Base-by-base conservation (phyloP, 2,113 vertebrate species). In the Pygoscelis adeliae region DNA sequence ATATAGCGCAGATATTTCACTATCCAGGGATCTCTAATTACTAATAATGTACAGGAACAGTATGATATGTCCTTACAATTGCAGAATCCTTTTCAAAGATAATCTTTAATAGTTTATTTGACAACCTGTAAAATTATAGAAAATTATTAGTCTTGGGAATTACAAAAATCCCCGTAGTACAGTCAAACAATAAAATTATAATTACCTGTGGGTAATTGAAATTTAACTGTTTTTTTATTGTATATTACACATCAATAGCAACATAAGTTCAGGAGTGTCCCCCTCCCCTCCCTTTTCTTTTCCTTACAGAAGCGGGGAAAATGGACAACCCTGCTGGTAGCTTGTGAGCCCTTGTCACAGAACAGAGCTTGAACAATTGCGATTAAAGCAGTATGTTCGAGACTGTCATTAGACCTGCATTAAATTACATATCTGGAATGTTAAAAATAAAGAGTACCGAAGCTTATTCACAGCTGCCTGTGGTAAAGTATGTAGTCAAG, bases 21-120 rank as follows among this genome's bases (percentile, higher is more conserved):
- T 98, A 98, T 98, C 98, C 98, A 96, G 98, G 98, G 98, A 98
- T 98, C 98, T 98, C 98, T 98, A 98, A 98, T 98, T 98, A 98
- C 98, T 98, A 98, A 97, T 98, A 98, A 98, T 96, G 98, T 96
- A 98, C 97, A 96, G 96, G 98, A 98, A 98, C 98, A 98, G 98
- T 98, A 91, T 98, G 98, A 97, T 98, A 98, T 93, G 98, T 98
- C 98, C 98, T 98, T 98, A 98, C 98, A 98, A 98, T 98, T 98
- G 98, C 98, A 98, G 98, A 98, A 90, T 97, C 97, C 98, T 98
- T 98, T 98, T 98, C 98, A 98, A 98, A 98, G 98, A 98, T 98
- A 98, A 98, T 98, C 98, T 98, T 98, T 98, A 98, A 98, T 98
- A 98, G 98, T 98, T 98, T 98, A 98, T 98, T 98, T 98, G 98